A percentile compares a stretch with the other conserved stretches of the same genome.
Conservation (phyloP, 2,888 invertebrate species). For the Elaeidobius kamerunicus region DNA sequence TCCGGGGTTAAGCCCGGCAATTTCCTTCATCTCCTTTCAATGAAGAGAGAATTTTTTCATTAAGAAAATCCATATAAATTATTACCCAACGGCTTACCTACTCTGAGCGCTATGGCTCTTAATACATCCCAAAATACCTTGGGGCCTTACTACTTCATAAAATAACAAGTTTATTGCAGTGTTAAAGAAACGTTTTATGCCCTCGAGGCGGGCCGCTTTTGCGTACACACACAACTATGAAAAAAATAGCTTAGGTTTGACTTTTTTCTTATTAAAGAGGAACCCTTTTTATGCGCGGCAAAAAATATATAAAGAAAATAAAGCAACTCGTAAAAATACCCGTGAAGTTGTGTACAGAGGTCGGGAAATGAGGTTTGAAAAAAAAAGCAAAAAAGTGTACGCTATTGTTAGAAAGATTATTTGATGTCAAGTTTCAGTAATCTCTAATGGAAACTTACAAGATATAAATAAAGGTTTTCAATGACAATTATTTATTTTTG, state of each 20-base stretch:
- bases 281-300: constrained; percentile 7
- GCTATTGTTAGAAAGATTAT: too few species aligned
- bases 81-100: neutral
- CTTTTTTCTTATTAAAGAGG: constrained; percentile 12
- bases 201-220: constrained; percentile 30
- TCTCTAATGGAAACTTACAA: too few species aligned
- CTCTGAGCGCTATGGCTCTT: neutral
- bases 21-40: too few species aligned
- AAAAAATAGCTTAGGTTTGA: constrained; percentile 16
- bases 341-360: too few species aligned
- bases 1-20: too few species aligned
- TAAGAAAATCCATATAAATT: neutral
- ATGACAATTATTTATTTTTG: too few species aligned
- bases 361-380: too few species aligned
- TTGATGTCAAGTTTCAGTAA: too few species aligned
- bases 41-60: too few species aligned
- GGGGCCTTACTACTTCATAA: constrained; percentile 46
- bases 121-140: constrained; percentile 32
- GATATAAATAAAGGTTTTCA: too few species aligned
- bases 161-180: constrained; percentile 46
- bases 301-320: constrained; percentile 2
- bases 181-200: constrained; percentile 44
- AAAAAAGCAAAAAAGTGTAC: too few species aligned
- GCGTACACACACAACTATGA: constrained; percentile 14
- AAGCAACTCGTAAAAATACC: constrained; percentile 2